phyloP scores from a whole-genome alignment of 1,140 invertebrate species.

The Araneus ventricosus region DNA sequence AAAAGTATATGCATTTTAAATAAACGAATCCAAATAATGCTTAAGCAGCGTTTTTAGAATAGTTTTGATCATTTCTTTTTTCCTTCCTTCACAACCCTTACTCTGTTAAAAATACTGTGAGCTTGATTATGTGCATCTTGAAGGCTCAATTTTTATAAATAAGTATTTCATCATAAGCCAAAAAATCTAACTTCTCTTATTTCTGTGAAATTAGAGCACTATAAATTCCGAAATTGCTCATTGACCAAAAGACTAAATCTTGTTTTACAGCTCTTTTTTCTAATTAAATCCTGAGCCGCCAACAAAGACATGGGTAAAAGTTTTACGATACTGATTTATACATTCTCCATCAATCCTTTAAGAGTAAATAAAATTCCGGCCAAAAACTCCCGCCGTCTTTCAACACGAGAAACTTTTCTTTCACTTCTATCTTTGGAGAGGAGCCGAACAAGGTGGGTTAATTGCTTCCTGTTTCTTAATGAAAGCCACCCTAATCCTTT shows the following conservation, averaged over 20 bases:
- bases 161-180: too few relatives aligned
- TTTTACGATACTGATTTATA: constrained; percentile 58
- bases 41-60: too few relatives aligned
- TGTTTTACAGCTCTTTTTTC: neutral
- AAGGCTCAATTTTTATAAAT: too few relatives aligned
- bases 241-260: neutral
- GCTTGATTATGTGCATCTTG: too few relatives aligned
- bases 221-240: neutral
- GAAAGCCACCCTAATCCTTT: constrained; percentile 59
- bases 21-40: too few relatives aligned
- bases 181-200: too few relatives aligned
- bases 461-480: constrained; percentile 65
- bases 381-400: neutral
- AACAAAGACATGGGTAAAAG: neutral
- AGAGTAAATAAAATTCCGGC: neutral
- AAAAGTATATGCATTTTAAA: too few relatives aligned
- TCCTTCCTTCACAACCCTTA: too few relatives aligned
- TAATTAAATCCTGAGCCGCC: neutral
- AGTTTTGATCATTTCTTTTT: neutral
- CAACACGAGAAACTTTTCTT: constrained; percentile 24
- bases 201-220: too few relatives aligned
- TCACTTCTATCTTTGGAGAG: neutral
- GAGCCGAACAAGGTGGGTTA: constrained; percentile 55
- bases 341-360: constrained; percentile 11
- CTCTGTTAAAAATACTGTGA: too few relatives aligned